A percentile compares a stretch with the other conserved stretches of the same genome.
Evolutionary conservation across 2,797 vertebrate species (phyloP).

Genomic region (Enteromius afrohamiltoni): DNA sequence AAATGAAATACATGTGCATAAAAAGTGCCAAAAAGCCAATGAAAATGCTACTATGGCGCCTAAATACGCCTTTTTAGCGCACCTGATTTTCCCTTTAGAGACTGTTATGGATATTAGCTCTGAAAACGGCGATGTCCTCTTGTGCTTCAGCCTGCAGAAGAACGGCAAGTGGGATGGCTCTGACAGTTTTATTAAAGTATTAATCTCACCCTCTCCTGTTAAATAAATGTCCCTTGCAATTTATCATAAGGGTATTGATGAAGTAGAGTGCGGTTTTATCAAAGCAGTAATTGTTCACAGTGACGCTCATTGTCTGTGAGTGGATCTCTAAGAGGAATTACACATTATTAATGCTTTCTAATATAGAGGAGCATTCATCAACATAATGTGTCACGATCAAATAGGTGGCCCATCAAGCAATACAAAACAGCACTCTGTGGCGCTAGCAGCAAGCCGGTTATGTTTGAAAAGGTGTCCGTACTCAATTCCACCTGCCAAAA

Average conservation of each 20-base stretch:
- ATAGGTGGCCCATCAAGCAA: slow-evolving; percentile 46
- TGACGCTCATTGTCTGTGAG: slow-evolving; percentile 73
- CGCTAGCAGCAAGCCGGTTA: not conserved
- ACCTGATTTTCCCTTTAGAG: slow-evolving; percentile 47
- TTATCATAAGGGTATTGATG: slow-evolving; percentile 68
- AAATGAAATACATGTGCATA: not conserved
- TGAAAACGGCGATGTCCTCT: slow-evolving; percentile 33
- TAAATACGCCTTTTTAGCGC: slow-evolving; percentile 54
- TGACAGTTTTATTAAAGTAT: slow-evolving; percentile 72
- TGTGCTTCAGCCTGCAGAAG: slow-evolving; percentile 47
- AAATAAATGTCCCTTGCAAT: slow-evolving; percentile 73
- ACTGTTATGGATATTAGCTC: slow-evolving; percentile 49
- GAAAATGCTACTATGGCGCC: slow-evolving; percentile 25
- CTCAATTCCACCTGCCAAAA: slow-evolving; percentile 16
- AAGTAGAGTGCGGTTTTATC: slow-evolving; percentile 72
- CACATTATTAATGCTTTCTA: slow-evolving; percentile 77
- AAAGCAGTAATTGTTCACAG: slow-evolving; percentile 77
- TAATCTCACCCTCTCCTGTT: slow-evolving; percentile 65
- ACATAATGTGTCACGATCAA: slow-evolving; percentile 65
- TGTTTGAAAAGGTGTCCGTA: slow-evolving; percentile 17
- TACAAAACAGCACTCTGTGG: slow-evolving; percentile 41
- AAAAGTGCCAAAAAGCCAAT: slow-evolving; percentile 30
- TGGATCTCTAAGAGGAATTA: slow-evolving; percentile 69
- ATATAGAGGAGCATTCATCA: slow-evolving; percentile 77
- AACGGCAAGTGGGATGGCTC: slow-evolving; percentile 56